phyloP scores from a whole-genome alignment of 2,888 invertebrate species.

The Nomada ruficornis region DNA sequence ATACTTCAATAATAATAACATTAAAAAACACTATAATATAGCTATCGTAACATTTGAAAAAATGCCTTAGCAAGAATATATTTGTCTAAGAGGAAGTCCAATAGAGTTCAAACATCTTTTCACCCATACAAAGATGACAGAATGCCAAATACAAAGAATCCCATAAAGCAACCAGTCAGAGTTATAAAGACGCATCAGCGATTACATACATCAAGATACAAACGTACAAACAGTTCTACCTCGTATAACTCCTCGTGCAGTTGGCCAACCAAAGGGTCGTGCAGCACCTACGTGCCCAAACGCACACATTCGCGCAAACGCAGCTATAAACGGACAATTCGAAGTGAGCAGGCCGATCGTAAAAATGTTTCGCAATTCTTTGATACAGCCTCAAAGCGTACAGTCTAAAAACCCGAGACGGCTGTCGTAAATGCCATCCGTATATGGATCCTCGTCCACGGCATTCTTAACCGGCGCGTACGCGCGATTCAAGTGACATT shows the following conservation, averaged over 20 bases:
- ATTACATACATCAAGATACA: not conserved
- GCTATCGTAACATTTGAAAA: no score
- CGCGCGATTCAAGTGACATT: conserved; percentile 44
- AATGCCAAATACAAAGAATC: not conserved
- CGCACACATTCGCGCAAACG: not conserved
- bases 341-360: conserved; percentile 17
- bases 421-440: conserved; percentile 62
- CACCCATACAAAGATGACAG: not conserved
- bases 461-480: conserved; percentile 38
- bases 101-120: not conserved
- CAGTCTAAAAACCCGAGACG: conserved; percentile 43
- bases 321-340: conserved; percentile 19
- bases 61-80: no score
- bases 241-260: not conserved
- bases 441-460: conserved; percentile 60
- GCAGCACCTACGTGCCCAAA: not conserved
- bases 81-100: no score
- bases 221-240: conserved; percentile 10
- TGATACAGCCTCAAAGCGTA: conserved; percentile 47
- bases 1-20: no score
- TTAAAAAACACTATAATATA: no score
- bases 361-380: conserved; percentile 64
- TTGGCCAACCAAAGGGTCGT: not conserved
- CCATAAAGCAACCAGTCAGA: not conserved
- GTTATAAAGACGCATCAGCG: not conserved